Conservation (phyloP, 2,113 vertebrate species). For the Sylvilagus bachmani region DNA sequence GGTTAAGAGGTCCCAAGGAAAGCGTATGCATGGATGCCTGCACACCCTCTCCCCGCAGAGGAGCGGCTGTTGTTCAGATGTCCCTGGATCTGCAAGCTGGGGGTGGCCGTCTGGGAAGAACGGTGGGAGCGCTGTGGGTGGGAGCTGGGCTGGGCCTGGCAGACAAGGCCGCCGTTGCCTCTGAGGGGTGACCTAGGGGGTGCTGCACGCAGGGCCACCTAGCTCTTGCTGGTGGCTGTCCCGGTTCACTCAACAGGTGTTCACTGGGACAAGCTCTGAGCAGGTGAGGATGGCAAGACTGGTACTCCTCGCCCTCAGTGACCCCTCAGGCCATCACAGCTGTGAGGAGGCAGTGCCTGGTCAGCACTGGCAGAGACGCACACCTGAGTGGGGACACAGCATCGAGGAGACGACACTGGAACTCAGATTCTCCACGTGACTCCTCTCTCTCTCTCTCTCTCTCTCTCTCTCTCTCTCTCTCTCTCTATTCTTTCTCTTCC, state of each 20-base stretch:
- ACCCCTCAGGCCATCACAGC: background rate
- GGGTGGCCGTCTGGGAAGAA: background rate
- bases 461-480: no score
- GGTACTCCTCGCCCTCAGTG: background rate
- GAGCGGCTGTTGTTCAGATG: background rate
- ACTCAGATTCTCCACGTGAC: background rate
- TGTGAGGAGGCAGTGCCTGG: background rate
- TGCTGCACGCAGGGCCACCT: background rate
- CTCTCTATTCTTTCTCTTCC: no score
- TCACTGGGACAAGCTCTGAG: background rate
- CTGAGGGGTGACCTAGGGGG: background rate
- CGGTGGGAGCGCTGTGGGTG: background rate
- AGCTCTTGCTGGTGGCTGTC: background rate
- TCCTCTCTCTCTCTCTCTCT: no score
- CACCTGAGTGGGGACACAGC: background rate
- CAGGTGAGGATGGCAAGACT: background rate
- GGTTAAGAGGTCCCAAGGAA: background rate
- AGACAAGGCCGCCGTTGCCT: background rate
- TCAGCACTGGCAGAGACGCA: background rate
- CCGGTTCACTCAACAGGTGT: background rate
- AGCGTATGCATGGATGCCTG: background rate
- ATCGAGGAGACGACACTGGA: background rate
- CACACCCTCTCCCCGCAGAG: background rate
- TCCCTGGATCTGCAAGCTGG: background rate
- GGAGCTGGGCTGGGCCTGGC: background rate